A percentile compares a stretch with the other conserved stretches of the same genome.
phyloP scores from a whole-genome alignment of 2,888 invertebrate genomes.

The Nebria salina region DNA sequence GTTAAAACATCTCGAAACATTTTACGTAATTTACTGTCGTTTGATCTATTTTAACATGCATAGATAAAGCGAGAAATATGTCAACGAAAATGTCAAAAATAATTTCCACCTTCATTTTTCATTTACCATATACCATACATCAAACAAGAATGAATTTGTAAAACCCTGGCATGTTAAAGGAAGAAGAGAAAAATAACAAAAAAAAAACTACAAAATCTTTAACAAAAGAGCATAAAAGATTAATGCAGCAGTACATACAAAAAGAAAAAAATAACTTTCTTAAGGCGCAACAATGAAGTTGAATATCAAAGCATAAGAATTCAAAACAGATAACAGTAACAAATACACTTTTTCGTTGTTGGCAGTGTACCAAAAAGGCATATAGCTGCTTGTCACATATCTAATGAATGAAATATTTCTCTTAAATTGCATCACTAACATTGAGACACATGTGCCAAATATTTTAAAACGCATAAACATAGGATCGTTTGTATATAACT shows the following conservation, averaged over 20 bases:
- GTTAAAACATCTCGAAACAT: neutral
- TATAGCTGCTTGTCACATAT: neutral
- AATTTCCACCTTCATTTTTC: neutral
- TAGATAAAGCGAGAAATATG: neutral
- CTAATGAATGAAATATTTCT: neutral
- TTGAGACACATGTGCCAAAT: neutral
- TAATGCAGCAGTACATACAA: neutral
- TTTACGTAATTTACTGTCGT: neutral
- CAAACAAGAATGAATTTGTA: neutral
- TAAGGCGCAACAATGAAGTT: neutral
- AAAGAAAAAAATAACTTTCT: neutral
- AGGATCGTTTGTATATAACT: neutral
- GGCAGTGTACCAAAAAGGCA: neutral
- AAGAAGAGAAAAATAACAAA: neutral
- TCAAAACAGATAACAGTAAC: neutral
- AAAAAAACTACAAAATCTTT: neutral
- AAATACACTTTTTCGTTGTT: neutral
- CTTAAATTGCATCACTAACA: neutral
- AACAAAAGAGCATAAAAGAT: neutral
- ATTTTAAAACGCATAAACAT: neutral
- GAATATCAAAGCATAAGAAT: neutral
- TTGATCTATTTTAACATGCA: neutral
- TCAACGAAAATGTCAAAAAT: neutral
- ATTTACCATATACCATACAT: neutral
- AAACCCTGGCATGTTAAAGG: neutral